Evolutionary conservation across 2,113 vertebrate genomes (phyloP).

Genomic region (Nothoprocta perdicaria): DNA sequence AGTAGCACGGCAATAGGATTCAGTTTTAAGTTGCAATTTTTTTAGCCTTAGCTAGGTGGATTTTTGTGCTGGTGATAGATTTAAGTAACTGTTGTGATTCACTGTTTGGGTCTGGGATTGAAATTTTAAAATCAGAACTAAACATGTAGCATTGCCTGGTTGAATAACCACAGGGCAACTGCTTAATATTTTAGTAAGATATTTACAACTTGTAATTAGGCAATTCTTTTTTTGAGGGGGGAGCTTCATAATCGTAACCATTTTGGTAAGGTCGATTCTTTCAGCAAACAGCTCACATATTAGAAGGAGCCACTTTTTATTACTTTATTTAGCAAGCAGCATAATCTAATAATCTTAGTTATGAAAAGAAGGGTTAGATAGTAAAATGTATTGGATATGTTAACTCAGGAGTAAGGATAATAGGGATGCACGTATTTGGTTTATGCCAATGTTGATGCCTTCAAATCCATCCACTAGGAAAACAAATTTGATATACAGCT

Average conservation of each 20-base stretch:
- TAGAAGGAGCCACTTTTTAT: background rate
- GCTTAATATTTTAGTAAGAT: background rate
- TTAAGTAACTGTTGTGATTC: background rate
- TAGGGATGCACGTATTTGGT: background rate
- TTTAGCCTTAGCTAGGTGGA: background rate
- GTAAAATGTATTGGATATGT: background rate
- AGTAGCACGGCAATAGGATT: background rate
- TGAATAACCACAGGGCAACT: background rate
- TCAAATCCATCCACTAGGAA: background rate
- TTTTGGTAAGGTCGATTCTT: background rate
- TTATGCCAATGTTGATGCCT: background rate
- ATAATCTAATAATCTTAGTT: background rate
- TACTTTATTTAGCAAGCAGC: background rate
- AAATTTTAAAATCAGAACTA: background rate
- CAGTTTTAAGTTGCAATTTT: background rate
- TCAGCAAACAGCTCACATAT: background rate
- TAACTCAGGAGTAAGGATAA: background rate
- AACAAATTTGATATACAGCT: background rate
- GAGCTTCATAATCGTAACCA: background rate
- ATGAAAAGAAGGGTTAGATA: background rate
- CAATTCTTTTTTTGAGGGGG: background rate
- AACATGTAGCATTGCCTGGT: background rate
- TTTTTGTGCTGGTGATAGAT: background rate
- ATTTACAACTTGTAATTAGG: background rate
- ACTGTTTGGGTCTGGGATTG: background rate